phyloP scores from a whole-genome alignment of 2,888 invertebrate species.

The Sipha maydis region DNA sequence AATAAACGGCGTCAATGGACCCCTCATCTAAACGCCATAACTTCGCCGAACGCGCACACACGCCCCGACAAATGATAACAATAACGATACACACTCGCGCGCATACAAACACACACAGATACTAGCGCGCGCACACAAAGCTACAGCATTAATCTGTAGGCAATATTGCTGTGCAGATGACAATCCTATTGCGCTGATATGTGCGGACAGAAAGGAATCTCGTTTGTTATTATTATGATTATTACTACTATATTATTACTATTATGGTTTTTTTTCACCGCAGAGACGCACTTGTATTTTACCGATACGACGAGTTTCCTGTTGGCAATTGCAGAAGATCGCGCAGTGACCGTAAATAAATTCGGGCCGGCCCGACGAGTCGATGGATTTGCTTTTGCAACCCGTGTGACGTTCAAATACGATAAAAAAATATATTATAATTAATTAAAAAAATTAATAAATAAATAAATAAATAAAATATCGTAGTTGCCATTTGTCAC shows the following conservation, averaged over 20 bases:
- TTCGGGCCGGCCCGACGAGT: background rate
- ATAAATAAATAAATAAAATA: constrained; percentile 6
- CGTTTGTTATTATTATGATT: background rate
- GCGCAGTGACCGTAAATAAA: background rate
- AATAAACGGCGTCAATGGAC: constrained; percentile 45
- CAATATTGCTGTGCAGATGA: background rate
- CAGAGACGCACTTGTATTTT: background rate
- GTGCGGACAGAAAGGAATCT: background rate
- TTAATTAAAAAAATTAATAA: background rate
- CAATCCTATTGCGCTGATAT: background rate
- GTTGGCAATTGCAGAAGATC: background rate
- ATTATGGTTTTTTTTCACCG: background rate
- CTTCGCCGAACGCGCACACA: constrained; percentile 21
- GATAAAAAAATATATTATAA: background rate
- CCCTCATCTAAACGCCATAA: constrained; percentile 55
- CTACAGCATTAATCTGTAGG: background rate
- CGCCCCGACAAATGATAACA: constrained; percentile 31
- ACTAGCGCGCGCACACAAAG: background rate
- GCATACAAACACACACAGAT: background rate
- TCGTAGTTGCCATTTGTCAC: constrained; percentile 61
- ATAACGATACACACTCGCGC: background rate
- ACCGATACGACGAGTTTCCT: background rate
- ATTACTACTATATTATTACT: background rate
- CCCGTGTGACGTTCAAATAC: constrained; percentile 17
- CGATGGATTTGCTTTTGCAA: background rate